phyloP scores from a whole-genome alignment of 2,888 invertebrate species.

The Frankliniella fusca region DNA sequence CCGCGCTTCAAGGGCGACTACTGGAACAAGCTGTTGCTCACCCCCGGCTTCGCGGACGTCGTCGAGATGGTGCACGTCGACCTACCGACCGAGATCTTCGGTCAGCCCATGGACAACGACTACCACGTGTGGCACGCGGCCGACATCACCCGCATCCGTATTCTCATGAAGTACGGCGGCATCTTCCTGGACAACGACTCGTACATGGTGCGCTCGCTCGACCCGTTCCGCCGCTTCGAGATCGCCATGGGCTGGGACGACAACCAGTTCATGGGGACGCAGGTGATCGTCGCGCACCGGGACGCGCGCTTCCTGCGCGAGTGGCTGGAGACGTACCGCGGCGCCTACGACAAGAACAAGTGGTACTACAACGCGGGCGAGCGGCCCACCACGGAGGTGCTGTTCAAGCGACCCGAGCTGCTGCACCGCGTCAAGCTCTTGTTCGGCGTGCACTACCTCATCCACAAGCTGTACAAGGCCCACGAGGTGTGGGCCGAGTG shows the following conservation, averaged over 20 bases:
- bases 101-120: constrained; percentile 40
- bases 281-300: constrained; percentile 42
- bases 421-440: constrained; percentile 44
- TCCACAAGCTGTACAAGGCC: constrained; percentile 40
- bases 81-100: constrained; percentile 46
- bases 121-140: constrained; percentile 40
- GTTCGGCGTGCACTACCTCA: constrained; percentile 46
- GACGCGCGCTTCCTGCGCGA: constrained; percentile 43
- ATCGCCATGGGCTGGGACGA: constrained; percentile 43
- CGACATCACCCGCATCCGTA: constrained; percentile 39
- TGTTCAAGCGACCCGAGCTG: constrained; percentile 43
- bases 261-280: constrained; percentile 36
- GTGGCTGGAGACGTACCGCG: constrained; percentile 42
- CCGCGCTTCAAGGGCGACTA: constrained; percentile 37
- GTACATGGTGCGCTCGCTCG: constrained; percentile 42
- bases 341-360: constrained; percentile 41
- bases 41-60: constrained; percentile 36
- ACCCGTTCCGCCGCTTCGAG: constrained; percentile 43
- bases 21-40: constrained; percentile 38
- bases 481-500: constrained; percentile 42
- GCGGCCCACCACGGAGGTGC: constrained; percentile 45
- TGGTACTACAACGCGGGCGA: constrained; percentile 50
- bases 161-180: constrained; percentile 44
- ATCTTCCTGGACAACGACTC: constrained; percentile 45
- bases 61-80: constrained; percentile 37